Percentiles rank a stretch among this genome's conserved stretches.
These are phyloP conservation scores for Pionites leucogaster DNA, from an alignment of 2,113 vertebrate species.

Conservation along the genomic window DNA sequence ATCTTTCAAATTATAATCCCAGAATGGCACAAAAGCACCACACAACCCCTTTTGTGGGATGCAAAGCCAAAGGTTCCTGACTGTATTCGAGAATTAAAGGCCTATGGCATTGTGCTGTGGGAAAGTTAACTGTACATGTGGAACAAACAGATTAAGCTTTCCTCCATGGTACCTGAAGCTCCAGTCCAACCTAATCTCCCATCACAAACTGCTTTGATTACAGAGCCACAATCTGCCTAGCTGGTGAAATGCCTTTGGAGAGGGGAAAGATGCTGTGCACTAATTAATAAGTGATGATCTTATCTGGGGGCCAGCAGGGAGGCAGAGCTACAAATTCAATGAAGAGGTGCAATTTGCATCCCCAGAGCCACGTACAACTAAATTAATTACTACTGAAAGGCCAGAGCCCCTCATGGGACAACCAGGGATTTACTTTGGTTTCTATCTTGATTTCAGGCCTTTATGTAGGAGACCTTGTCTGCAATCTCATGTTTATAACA, in stretches of 20 bases:
- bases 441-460: neutral
- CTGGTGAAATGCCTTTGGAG: neutral
- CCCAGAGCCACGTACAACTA: neutral
- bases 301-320: neutral
- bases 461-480: neutral
- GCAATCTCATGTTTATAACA: neutral
- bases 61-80: neutral
- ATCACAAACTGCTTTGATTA: neutral
- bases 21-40: neutral
- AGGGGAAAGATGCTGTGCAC: neutral
- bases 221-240: neutral
- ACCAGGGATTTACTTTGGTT: neutral
- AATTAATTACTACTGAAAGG: neutral
- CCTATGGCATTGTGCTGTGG: neutral
- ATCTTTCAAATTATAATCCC: neutral
- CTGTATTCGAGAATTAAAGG: neutral
- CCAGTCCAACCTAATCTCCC: neutral
- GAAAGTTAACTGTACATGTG: neutral
- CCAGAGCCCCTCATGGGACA: neutral
- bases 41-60: neutral
- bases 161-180: neutral
- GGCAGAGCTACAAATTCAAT: neutral
- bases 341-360: neutral
- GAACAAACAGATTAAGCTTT: neutral
- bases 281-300: neutral